phyloP scores from a whole-genome alignment of 2,797 vertebrate genomes.

The Amniataba percoides region DNA sequence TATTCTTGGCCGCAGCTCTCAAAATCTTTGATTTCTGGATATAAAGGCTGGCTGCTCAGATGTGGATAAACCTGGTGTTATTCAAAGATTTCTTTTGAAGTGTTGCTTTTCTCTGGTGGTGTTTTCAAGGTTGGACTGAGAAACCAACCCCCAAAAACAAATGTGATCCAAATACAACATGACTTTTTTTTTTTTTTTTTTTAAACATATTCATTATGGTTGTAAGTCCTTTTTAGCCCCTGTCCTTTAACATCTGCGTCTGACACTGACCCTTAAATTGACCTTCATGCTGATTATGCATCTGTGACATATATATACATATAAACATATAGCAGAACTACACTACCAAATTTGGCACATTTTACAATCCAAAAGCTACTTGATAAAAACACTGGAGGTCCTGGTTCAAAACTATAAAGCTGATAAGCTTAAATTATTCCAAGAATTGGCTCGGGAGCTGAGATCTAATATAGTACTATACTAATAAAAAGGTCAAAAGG shows the following conservation, averaged over 20 bases:
- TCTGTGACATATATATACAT: too few species aligned
- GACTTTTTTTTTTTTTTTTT: not conserved
- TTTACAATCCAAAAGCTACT: too few species aligned
- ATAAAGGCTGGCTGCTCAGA: not conserved
- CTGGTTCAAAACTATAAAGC: not conserved
- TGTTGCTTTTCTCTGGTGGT: not conserved
- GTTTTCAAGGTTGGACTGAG: not conserved
- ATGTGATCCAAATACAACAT: not conserved
- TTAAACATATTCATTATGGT: not conserved
- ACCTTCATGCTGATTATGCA: too few species aligned
- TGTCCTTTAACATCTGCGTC: too few species aligned
- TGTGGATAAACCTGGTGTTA: not conserved
- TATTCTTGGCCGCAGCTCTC: slow-evolving; percentile 7
- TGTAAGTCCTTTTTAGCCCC: not conserved
- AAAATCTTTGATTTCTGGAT: slow-evolving; percentile 1
- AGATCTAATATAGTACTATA: not conserved
- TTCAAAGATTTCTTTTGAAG: slow-evolving; percentile 1
- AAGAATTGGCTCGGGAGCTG: not conserved
- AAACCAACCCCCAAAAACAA: not conserved
- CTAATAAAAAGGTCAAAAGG: not conserved
- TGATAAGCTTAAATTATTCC: not conserved
- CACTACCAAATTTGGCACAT: not conserved
- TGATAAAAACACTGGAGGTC: not conserved
- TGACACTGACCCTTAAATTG: too few species aligned
- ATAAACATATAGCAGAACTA: too few species aligned